Conservation (phyloP, 2,797 vertebrate species). For the Geotrypetes seraphini region DNA sequence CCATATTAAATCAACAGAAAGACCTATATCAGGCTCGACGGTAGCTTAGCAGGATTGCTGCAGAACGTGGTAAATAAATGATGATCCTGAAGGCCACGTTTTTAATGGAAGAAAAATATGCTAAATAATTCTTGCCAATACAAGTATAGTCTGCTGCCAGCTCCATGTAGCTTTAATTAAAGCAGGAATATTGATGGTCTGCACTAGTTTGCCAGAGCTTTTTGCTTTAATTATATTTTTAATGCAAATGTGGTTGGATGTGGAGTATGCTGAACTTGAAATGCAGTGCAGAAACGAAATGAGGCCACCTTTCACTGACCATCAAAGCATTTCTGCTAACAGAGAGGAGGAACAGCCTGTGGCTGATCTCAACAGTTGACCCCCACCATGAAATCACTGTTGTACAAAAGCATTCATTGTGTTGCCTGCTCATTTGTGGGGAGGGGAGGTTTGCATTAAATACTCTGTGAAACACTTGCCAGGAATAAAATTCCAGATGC, state of each 20-base stretch:
- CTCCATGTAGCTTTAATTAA: slow-evolving; percentile 33
- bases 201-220: slow-evolving; percentile 17
- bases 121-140: slow-evolving; percentile 35
- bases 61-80: too few species aligned
- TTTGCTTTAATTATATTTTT: slow-evolving; percentile 41
- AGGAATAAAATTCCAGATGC: too few species aligned
- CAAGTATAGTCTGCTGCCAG: slow-evolving; percentile 18
- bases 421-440: too few species aligned
- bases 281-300: slow-evolving; percentile 7
- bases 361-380: slow-evolving; percentile 5
- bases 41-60: too few species aligned
- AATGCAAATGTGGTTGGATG: slow-evolving; percentile 30
- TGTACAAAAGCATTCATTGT: too few species aligned
- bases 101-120: background rate
- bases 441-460: too few species aligned
- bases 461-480: too few species aligned
- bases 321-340: too few species aligned
- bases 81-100: slow-evolving; percentile 11
- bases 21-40: too few species aligned
- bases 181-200: slow-evolving; percentile 37
- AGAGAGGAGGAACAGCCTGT: slow-evolving; percentile 7
- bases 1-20: too few species aligned
- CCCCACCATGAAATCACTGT: too few species aligned
- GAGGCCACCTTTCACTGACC: slow-evolving; percentile 22
- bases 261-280: slow-evolving; percentile 22